Conservation (phyloP, 2,797 vertebrate genomes). For the Arnoldichthys spilopterus region DNA sequence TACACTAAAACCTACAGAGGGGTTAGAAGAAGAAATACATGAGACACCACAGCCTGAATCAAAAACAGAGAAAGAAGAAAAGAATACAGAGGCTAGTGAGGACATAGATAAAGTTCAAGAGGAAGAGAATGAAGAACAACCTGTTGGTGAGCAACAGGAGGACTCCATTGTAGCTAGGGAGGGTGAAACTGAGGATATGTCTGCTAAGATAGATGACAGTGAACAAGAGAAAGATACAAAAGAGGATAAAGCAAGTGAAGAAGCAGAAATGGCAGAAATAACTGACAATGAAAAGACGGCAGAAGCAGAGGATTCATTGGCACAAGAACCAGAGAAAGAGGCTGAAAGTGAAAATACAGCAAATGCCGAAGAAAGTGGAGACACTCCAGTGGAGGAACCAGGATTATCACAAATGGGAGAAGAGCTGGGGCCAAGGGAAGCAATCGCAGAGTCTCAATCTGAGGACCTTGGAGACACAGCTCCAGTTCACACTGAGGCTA, state of each 20-base stretch:
- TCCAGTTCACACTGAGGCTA: conserved; percentile 29
- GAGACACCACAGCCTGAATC: conserved; percentile 27
- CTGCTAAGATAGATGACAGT: conserved; percentile 16
- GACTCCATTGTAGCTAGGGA: conserved; percentile 27
- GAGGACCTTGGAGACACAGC: conserved; percentile 51
- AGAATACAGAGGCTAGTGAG: conserved; percentile 12
- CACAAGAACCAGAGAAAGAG: conserved; percentile 38
- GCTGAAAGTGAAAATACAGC: conserved; percentile 27
- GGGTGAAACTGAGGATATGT: background rate
- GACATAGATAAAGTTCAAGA: conserved; percentile 20
- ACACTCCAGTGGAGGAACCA: conserved; percentile 15
- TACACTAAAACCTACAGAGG: conserved; percentile 5
- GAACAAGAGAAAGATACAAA: conserved; percentile 29
- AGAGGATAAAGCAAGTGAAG: conserved; percentile 36
- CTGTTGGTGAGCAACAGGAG: conserved; percentile 39
- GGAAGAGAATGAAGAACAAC: conserved; percentile 31
- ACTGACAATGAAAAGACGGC: conserved; percentile 53
- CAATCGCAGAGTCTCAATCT: conserved; percentile 38
- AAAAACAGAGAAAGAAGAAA: conserved; percentile 23
- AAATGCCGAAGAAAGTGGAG: conserved; percentile 51
- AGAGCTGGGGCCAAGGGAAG: conserved; percentile 55
- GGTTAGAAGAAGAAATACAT: conserved; percentile 9
- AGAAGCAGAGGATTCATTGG: conserved; percentile 2
- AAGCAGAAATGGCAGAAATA: conserved; percentile 60
- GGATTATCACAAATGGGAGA: conserved; percentile 58